phyloP scores from a whole-genome alignment of 2,113 vertebrate species.

The Macaca fascicularis region DNA sequence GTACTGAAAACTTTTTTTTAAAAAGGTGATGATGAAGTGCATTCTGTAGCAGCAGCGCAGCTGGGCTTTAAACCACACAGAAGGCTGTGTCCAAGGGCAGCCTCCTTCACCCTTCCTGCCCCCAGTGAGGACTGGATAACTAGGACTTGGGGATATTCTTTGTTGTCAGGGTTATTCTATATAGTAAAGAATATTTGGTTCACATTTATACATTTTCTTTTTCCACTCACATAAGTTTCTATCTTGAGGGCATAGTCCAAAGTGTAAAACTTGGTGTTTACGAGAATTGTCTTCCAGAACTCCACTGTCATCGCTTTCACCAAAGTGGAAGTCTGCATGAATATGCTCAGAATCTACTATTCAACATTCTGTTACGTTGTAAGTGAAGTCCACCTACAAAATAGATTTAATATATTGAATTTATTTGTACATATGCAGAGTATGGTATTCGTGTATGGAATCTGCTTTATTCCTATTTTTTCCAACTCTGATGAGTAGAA shows the following conservation, averaged over 20 bases:
- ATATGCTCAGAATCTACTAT: conserved; percentile 44
- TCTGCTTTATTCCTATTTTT: conserved; percentile 79
- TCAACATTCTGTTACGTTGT: conserved; percentile 28
- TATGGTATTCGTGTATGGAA: conserved; percentile 73
- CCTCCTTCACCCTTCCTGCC: neutral
- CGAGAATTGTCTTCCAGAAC: conserved; percentile 54
- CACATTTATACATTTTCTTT: conserved; percentile 56
- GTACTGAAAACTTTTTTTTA: neutral
- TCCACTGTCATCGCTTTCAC: conserved; percentile 25
- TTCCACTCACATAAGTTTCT: conserved; percentile 61
- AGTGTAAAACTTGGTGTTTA: conserved; percentile 62
- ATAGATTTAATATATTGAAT: conserved; percentile 72
- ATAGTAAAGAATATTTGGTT: neutral
- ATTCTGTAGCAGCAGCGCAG: no score
- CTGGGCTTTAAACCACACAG: neutral
- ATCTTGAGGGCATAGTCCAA: conserved; percentile 46
- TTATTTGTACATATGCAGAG: conserved; percentile 70
- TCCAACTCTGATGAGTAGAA: conserved; percentile 69
- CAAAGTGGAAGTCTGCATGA: conserved; percentile 74
- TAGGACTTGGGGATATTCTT: neutral
- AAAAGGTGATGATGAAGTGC: neutral
- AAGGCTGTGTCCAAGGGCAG: neutral
- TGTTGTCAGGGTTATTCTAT: neutral
- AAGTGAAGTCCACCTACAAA: conserved; percentile 68
- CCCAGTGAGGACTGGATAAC: rapidly evolving